Conservation (phyloP, 2,113 vertebrate species). For the Bubo blakistoni region DNA sequence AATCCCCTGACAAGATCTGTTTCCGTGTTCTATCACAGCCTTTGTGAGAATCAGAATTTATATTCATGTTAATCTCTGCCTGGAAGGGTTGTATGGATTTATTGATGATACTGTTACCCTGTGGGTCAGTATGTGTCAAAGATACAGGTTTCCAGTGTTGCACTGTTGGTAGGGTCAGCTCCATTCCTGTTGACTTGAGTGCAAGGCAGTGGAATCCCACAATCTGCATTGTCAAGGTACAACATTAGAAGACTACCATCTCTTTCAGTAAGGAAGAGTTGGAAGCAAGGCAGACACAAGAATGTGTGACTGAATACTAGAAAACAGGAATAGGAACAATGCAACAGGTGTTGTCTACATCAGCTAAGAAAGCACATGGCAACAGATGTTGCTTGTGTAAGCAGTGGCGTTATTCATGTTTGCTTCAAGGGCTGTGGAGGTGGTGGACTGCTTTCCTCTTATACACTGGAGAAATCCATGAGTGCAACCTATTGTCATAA, state of each 20-base stretch:
- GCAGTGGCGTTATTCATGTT: neutral
- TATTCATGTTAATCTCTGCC: neutral
- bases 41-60: neutral
- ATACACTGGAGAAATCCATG: neutral
- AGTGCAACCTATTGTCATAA: neutral
- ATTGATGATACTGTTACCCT: neutral
- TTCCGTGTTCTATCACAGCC: neutral
- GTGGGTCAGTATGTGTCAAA: neutral
- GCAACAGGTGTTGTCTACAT: neutral
- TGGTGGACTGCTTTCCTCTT: neutral
- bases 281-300: neutral
- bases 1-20: neutral
- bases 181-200: neutral
- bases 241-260: neutral
- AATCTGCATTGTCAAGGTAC: neutral
- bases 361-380: neutral
- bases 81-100: neutral
- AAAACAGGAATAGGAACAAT: neutral
- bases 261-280: neutral
- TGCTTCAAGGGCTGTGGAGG: neutral
- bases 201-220: neutral
- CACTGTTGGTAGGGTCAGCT: neutral
- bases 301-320: neutral
- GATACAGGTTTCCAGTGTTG: neutral
- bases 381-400: neutral